Base-by-base conservation (phyloP, 2,113 vertebrate genomes). In the Pica pica region DNA sequence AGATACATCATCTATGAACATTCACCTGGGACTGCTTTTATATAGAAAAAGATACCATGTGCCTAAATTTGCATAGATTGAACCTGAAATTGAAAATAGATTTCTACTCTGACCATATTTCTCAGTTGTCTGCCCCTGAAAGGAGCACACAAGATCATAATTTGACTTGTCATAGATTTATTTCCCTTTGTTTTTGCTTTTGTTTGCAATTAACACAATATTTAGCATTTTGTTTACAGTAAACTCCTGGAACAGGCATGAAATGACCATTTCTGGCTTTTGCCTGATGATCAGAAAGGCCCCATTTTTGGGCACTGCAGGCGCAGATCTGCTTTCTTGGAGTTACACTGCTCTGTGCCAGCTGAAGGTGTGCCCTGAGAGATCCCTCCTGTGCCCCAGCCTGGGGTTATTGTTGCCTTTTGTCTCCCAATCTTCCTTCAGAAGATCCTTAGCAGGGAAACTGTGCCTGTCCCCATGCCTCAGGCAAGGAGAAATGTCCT, bases 11-110 rank as follows among this genome's bases (percentile, higher is more conserved):
- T 86, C 27, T 76, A 39, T 65, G 53, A 93, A 47, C 12, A 24
- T 49, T 81, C 93, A 91, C 76, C 83, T 95, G 94, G 86, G 92
- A 83, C 49, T 67, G 86, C 65, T 90, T 93, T 91, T 94, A 55
- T 53, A 65, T 8, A 76, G 42, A 71, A 84, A 87, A 92, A 83
- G 53, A 46, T 20, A 81, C 8, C 18, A 13, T 23, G 60, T 87
- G 53, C 63, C 50, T 83, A 46, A 92, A 71, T 68, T 60, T 93
- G 81, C 68, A 26, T 26, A 63, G 50, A 11, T 49, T 94, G 78
- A 82, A 94, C 60, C 60, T 90, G 90, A 84, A 89, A 91, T 1
- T 88, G 69, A 82, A 95, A 76, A 64, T 68, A 42, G 35, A 41
- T 90, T 82, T 88, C 76, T 56, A 49, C 33, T 68, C 37, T 44